These are phyloP conservation scores for Metaphire vulgaris DNA, from an alignment of 1,140 invertebrate species.

Conservation along the genomic window DNA sequence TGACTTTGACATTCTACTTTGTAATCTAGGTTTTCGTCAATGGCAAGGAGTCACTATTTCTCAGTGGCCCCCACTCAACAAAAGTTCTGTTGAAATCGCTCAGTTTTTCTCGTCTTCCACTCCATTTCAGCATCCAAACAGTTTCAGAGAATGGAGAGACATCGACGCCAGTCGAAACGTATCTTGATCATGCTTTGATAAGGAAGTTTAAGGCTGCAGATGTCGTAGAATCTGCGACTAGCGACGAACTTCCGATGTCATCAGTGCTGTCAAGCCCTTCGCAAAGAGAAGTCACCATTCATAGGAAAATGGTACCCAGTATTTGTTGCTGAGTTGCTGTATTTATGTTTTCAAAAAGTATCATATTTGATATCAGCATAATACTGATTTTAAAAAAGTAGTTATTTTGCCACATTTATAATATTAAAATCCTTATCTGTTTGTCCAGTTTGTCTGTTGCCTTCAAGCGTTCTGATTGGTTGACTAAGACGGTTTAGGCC, in stretches of 20 bases:
- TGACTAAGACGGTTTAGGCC: no score
- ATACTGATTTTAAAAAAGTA: no score
- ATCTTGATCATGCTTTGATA: background rate
- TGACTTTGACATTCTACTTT: no score
- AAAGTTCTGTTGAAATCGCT: slow-evolving; percentile 10
- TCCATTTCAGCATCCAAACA: background rate
- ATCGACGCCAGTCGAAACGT: background rate
- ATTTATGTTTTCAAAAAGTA: no score
- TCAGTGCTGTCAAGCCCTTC: background rate
- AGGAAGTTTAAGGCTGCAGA: background rate
- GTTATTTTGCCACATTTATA: no score
- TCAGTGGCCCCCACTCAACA: slow-evolving; percentile 1
- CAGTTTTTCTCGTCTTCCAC: background rate
- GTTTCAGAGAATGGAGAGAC: background rate
- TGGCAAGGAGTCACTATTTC: background rate
- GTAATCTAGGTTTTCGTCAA: slow-evolving; percentile 18
- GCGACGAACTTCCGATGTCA: background rate
- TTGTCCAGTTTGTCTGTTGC: no score
- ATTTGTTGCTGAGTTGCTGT: background rate
- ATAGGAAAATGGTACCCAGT: background rate
- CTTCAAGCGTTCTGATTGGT: no score
- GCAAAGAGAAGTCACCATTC: background rate
- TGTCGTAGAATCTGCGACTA: background rate
- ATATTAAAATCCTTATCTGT: no score
- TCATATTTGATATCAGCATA: no score